Percentiles rank a stretch among this genome's conserved stretches.
Evolutionary conservation across 2,888 invertebrate species (phyloP).

Genomic region (Acrobeloides nanus): DNA sequence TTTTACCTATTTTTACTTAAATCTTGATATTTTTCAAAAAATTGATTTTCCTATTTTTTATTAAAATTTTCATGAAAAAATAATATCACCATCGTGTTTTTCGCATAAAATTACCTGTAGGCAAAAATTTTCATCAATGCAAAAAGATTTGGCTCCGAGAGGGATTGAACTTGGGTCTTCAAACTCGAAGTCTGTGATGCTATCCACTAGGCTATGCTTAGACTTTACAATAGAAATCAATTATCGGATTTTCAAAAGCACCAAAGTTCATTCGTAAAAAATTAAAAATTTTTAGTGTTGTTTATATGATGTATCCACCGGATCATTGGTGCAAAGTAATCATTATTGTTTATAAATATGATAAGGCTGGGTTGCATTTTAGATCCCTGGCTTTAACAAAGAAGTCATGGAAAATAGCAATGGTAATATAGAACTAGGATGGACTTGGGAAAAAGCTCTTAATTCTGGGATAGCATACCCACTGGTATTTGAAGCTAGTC

Average conservation of each 20-base stretch:
- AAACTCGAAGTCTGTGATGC: no score
- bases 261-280: neutral
- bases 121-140: no score
- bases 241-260: neutral
- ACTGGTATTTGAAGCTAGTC: conserved; percentile 13
- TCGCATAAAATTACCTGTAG: no score
- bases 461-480: conserved; percentile 42
- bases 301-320: conserved; percentile 53
- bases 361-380: conserved; percentile 7
- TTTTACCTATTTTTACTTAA: no score
- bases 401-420: conserved; percentile 29
- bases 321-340: conserved; percentile 50
- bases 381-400: conserved; percentile 42
- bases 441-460: conserved; percentile 46
- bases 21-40: no score
- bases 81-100: no score
- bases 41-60: no score
- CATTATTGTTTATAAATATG: conserved; percentile 7
- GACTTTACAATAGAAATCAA: no score
- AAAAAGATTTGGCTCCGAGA: no score
- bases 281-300: conserved; percentile 29
- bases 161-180: no score
- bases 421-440: conserved; percentile 28
- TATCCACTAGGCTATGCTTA: no score
- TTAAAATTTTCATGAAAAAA: no score